A percentile compares a stretch with the other conserved stretches of the same genome.
Evolutionary conservation across 2,113 vertebrate genomes (phyloP).

Genomic region (Bubo bubo): DNA sequence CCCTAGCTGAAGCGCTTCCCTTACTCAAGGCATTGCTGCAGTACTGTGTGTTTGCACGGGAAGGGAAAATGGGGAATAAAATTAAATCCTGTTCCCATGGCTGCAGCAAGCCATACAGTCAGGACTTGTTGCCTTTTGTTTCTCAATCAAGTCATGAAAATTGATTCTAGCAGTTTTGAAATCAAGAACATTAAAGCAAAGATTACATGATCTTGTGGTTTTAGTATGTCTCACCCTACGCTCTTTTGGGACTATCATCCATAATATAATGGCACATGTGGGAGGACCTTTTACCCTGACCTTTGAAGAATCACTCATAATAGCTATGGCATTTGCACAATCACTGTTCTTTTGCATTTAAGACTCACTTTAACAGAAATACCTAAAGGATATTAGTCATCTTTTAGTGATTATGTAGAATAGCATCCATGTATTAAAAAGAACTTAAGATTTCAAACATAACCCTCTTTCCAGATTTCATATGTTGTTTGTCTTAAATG

Average conservation of each 20-base stretch:
- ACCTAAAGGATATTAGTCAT: slow-evolving; percentile 54
- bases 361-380: slow-evolving; percentile 22
- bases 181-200: background rate
- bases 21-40: background rate
- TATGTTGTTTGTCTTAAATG: background rate
- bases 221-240: background rate
- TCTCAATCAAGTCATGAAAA: background rate
- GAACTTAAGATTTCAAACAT: background rate
- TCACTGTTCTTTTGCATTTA: slow-evolving; percentile 36
- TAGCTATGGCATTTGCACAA: slow-evolving; percentile 35
- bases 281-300: slow-evolving; percentile 28
- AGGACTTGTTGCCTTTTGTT: background rate
- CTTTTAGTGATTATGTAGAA: slow-evolving; percentile 7
- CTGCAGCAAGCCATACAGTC: background rate
- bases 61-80: background rate
- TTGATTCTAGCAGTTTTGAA: background rate
- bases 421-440: background rate
- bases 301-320: slow-evolving; percentile 41
- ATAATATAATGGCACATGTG: background rate
- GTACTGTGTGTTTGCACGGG: background rate
- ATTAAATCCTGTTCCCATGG: background rate
- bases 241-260: background rate
- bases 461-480: background rate
- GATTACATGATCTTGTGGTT: background rate
- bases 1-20: background rate